Percentiles rank a stretch among this genome's conserved stretches.
These are phyloP conservation scores for Hemicrepidius hirtus DNA, from an alignment of 2,888 invertebrate genomes.

Conservation along the genomic window DNA sequence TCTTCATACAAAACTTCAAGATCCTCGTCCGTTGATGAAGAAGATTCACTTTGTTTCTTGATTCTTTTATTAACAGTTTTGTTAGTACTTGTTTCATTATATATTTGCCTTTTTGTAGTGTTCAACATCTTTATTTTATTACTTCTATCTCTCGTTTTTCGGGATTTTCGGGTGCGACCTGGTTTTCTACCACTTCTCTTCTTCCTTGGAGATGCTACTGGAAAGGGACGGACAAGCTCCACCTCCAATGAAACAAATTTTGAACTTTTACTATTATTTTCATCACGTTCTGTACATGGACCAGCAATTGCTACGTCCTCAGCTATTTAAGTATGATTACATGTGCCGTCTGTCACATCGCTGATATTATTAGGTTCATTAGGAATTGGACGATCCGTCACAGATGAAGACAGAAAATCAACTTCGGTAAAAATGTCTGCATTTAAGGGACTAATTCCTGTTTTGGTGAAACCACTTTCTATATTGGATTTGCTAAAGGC, in stretches of 20 bases:
- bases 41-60: neutral
- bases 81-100: neutral
- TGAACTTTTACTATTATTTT: neutral
- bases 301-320: neutral
- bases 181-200: neutral
- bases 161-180: neutral
- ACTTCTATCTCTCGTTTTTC: neutral
- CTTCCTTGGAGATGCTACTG: neutral
- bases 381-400: conserved; percentile 1
- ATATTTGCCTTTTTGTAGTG: no score
- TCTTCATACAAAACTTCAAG: neutral
- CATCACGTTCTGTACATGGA: neutral
- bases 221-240: conserved; percentile 2
- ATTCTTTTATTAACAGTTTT: conserved; percentile 3
- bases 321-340: neutral
- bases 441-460: conserved; percentile 6
- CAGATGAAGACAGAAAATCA: conserved; percentile 6
- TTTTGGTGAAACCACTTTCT: conserved; percentile 15
- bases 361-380: neutral
- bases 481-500: conserved; percentile 3
- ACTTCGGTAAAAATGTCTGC: neutral
- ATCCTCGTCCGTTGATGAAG: conserved; percentile 2
- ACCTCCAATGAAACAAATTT: neutral
- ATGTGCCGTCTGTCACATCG: neutral
- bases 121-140: neutral